Base-by-base conservation (phyloP, 2,888 invertebrate species). In the Diploptera punctata region DNA sequence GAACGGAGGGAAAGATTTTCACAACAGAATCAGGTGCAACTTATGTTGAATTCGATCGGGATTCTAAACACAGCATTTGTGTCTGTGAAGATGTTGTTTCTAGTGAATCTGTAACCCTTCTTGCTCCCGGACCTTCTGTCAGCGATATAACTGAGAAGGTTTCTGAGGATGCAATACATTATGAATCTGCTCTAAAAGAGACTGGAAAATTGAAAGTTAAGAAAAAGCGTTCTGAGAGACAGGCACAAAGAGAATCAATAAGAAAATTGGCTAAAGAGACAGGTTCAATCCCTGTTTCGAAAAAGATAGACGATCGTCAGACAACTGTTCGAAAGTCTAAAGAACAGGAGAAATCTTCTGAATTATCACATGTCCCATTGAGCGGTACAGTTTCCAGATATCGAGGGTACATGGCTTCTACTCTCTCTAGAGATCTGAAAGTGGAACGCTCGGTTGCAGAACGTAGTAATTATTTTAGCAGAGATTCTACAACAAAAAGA, bases 361-460 rank as follows among this genome's bases (percentile, higher is more conserved):
- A 44, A 1, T 24, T 10, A 18, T 9, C n/a, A 13, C 7, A 13
- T 19, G 16, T 24, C 10, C 24, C 65, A 43, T 21, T 5, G 13
- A 29, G 21, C 0, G 44, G 26, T 1, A 65, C 65, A 26, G 57
- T 43, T 10, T 43, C 69, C 16, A 44, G 62, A 47, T 49, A 68
- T 24, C 76, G 80, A 68, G 86, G 87, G 54, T 89, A 88, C 76
- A 88, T 88, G 88, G 86, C 86, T 75, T 87, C 88, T 0, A 89
- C 89, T 26, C 78, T 88, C 52, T 87, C 88, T 0, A 81, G 87
- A 75, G 85, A 85, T 77, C 82, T 87, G 79, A 87, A 88, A 79
- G 83, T 85, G 52, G 86, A 84, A 13, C 83, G 75, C 68, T 61
- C 65, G 19, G 31, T 68, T 43, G 62, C 65, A 2, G 74, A 74